Base-by-base conservation (phyloP, 2,888 invertebrate genomes). In the Rhingia rostrata region DNA sequence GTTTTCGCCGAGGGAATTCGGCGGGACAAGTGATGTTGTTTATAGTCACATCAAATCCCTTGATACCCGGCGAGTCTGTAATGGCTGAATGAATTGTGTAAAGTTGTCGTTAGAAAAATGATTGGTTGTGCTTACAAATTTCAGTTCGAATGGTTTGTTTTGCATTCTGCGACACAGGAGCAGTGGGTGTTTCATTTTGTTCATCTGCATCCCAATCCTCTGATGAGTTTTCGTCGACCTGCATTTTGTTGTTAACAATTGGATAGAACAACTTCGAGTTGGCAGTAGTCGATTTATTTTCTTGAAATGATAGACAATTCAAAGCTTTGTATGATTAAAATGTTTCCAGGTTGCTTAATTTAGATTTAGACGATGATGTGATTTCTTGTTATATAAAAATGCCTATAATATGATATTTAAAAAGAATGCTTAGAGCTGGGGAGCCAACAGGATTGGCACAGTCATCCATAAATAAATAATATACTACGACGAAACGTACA, bases 151-250 rank as follows among this genome's bases (percentile, higher is more conserved):
- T 3, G 6, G 14, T 43, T 9, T 56, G 30, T 30, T 60, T 12
- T 41, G 41, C 6, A 33, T 66, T 41, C 5, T n/a, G n/a, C n/a
- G n/a, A n/a, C n/a, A n/a, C n/a, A n/a, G 45, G 0, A 4, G 14
- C 32, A 22, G 32, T 45, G 45, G 10, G 51, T 12, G 33, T 61
- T 22, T 58, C 33, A 3, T 54, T 49, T 10, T 41, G 43, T 32
- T 83, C 78, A 6, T 63, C 61, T 12, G 69, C 63, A 64, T 83
- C 78, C 83, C 83, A 83, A 64, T 79, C 67, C 0, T 73, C 78
- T 3, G 78, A 61, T 22, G 67, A 79, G 37, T n/a, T 58, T 47
- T 73, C 67, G 14, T 14, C 22, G 2, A 2, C 64, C 12, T 58
- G 53, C 79, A 79, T 83, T 39, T 73, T 14, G 12, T 10, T 7